Base-by-base conservation (phyloP, 2,888 invertebrate species). In the Diaprepes abbreviatus region DNA sequence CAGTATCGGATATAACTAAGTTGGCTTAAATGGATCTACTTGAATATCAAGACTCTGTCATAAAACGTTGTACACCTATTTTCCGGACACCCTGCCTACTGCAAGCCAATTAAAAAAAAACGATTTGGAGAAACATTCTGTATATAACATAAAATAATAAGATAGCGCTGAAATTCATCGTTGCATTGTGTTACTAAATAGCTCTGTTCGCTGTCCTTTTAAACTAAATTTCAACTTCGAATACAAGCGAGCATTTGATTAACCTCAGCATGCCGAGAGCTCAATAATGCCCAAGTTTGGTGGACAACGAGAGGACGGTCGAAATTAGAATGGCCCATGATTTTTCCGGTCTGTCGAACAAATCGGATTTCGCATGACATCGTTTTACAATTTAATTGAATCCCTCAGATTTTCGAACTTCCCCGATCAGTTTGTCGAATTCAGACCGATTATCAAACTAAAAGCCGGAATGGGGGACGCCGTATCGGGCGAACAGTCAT, bases 341-440 rank as follows among this genome's bases (percentile, higher is more conserved):
- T 67, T 67, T 67, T 67, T 67, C 67, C 67, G 62, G 60, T 62
- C 60, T 33, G 57, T n/a, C 24, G 54, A 40, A 55, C 62, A 55
- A 55, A 55, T 62, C 28, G 55, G 67, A 67, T 67, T 67, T 67
- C 36, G 62, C 67, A 62, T 62, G 67, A 62, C 67, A 67, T 62
- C 40, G 55, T 62, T 67, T 67, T 67, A 67, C 67, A 67, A 67
- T 67, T 67, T 67, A 67, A 67, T 67, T 67, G 48, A 67, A 62
- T 67, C 67, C 62, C 62, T 62, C 62, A 62, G 62, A 67, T 67
- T 62, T 66, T 62, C 62, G 58, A 63, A 54, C 63, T 54, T 54
- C 28, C 50, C 38, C 63, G 50, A 54, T 63, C 52, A 50, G 58
- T 50, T 58, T 66, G 66, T 66, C 48, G 66, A 58, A 66, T 58